These are phyloP conservation scores for Pygathrix nemaeus DNA, from an alignment of 2,113 vertebrate species.

Conservation along the genomic window DNA sequence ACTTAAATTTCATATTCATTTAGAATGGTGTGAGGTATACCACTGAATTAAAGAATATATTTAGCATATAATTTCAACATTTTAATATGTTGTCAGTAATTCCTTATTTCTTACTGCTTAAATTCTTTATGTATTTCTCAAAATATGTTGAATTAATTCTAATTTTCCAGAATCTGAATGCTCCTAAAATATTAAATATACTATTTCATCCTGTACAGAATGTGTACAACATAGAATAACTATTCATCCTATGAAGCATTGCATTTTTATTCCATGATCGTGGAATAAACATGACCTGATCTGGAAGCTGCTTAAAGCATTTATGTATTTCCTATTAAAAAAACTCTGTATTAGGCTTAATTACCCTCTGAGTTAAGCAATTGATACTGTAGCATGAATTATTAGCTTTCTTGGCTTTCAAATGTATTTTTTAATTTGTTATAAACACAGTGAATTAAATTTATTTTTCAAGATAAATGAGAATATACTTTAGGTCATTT, in stretches of 20 bases:
- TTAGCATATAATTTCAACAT: not conserved
- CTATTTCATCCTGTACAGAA: not conserved
- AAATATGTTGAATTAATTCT: not conserved
- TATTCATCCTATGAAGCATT: not conserved
- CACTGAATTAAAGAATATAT: not conserved
- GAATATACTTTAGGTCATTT: not conserved
- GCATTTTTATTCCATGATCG: constrained; percentile 20
- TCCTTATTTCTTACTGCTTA: not conserved
- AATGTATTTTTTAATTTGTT: not conserved
- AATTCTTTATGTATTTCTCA: not conserved
- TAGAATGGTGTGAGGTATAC: not conserved
- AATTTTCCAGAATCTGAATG: not conserved
- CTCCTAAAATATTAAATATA: not conserved
- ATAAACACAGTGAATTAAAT: constrained; percentile 25
- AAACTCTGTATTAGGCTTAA: constrained; percentile 40
- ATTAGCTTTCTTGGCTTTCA: constrained; percentile 31
- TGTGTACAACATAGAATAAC: not conserved
- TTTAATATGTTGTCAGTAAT: constrained; percentile 4
- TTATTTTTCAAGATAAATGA: constrained; percentile 37
- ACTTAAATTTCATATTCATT: not conserved
- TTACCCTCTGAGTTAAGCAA: constrained; percentile 19
- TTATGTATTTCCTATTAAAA: not conserved
- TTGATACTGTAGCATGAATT: not conserved
- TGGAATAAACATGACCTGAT: not conserved
- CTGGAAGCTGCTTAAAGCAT: not conserved